Percentiles rank a stretch among this genome's conserved stretches.
Conservation (phyloP, 2,888 invertebrate genomes). For the Harmothoe impar region DNA sequence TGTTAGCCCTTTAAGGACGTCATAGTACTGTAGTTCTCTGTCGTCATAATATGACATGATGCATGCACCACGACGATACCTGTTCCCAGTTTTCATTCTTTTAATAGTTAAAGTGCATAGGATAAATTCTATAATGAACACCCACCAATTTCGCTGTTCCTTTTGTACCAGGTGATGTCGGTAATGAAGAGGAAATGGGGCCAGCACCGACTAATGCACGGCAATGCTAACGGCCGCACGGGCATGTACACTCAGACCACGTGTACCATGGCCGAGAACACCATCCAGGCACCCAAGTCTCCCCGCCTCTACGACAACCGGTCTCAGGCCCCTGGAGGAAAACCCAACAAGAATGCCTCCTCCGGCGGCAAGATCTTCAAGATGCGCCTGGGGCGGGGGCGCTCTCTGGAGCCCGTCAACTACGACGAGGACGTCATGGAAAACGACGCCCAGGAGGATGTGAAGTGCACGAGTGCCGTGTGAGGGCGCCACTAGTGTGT, state of each 20-base stretch:
- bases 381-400: not conserved
- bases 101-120: too few species aligned
- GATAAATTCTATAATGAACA: too few species aligned
- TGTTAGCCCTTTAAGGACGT: too few species aligned
- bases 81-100: too few species aligned
- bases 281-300: slow-evolving; percentile 58
- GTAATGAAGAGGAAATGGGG: slow-evolving; percentile 77
- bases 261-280: slow-evolving; percentile 64
- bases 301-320: slow-evolving; percentile 65
- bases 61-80: too few species aligned
- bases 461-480: slow-evolving; percentile 36
- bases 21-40: too few species aligned
- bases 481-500: slow-evolving; percentile 27
- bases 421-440: not conserved
- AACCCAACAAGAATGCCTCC: slow-evolving; percentile 24
- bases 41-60: too few species aligned
- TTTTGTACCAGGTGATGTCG: slow-evolving; percentile 75
- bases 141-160: not conserved
- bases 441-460: not conserved
- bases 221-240: slow-evolving; percentile 68
- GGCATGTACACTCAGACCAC: slow-evolving; percentile 68
- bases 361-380: slow-evolving; percentile 50
- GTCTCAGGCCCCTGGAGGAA: slow-evolving; percentile 63
- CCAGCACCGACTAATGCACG: slow-evolving; percentile 77
- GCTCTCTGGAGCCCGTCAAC: not conserved